A percentile compares a stretch with the other conserved stretches of the same genome.
Evolutionary conservation across 2,113 vertebrate genomes (phyloP).

Genomic region (Bothrops jararaca): DNA sequence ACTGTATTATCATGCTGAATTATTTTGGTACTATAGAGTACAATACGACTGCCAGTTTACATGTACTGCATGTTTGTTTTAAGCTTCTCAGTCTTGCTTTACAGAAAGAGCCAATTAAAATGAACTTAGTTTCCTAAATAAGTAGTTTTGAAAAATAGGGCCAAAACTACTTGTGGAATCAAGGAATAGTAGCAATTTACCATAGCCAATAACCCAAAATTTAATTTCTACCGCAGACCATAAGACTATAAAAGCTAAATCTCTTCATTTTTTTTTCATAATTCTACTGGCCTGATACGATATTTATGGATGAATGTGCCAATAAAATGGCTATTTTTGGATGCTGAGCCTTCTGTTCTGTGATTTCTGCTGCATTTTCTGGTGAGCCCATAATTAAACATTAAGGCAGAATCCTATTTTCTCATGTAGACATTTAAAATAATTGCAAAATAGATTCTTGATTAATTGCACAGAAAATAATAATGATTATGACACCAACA

Average conservation of each 20-base stretch:
- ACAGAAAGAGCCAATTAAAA: neutral
- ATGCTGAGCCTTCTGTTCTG: constrained; percentile 31
- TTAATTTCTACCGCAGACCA: constrained; percentile 2
- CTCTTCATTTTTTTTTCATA: constrained; percentile 1
- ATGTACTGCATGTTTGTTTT: neutral
- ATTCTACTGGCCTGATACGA: constrained; percentile 27
- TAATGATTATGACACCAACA: neutral
- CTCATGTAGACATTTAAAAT: constrained; percentile 5
- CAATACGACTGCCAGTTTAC: neutral
- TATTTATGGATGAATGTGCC: constrained; percentile 26
- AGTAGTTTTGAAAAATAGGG: neutral
- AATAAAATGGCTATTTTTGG: constrained; percentile 29
- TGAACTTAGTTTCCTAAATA: neutral
- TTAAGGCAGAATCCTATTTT: constrained; percentile 4
- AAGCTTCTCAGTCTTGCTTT: neutral
- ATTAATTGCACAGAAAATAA: constrained; percentile 4
- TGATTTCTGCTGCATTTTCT: constrained; percentile 20
- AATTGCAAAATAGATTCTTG: constrained; percentile 10
- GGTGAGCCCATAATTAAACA: constrained; percentile 27
- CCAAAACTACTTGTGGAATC: constrained; percentile 5
- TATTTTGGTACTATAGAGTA: neutral
- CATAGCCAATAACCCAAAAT: constrained; percentile 7
- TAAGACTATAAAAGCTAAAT: constrained; percentile 27
- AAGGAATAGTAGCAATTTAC: constrained; percentile 9
- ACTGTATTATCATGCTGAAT: neutral